These are phyloP conservation scores for Musca domestica DNA, from an alignment of 1,140 invertebrate species.

Conservation along the genomic window DNA sequence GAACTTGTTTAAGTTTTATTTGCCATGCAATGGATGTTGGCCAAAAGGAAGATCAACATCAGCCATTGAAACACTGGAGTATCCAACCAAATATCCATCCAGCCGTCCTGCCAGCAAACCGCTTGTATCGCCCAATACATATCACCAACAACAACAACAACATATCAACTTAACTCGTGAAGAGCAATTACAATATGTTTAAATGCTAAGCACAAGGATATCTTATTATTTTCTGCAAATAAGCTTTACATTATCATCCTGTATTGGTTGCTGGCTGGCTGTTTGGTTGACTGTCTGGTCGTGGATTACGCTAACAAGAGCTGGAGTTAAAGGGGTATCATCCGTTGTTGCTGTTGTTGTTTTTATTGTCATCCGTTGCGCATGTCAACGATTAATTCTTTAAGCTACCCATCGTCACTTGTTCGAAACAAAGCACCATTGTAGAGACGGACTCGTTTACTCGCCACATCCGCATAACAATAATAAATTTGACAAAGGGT, in stretches of 20 bases:
- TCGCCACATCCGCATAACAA: no score
- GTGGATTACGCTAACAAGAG: no score
- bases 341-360: background rate
- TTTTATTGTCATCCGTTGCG: constrained; percentile 12
- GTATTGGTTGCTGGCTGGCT: no score
- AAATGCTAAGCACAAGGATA: constrained; percentile 36
- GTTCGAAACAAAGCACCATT: constrained; percentile 6
- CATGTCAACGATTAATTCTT: constrained; percentile 24
- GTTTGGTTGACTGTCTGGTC: no score
- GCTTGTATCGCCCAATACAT: no score
- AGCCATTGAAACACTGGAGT: no score
- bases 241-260: background rate
- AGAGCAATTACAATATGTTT: constrained; percentile 53
- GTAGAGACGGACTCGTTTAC: background rate
- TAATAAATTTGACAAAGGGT: no score
- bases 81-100: no score
- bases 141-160: background rate
- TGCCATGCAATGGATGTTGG: background rate
- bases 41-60: background rate
- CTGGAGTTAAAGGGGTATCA: no score
- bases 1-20: constrained; percentile 5
- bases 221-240: constrained; percentile 16
- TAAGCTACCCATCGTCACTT: constrained; percentile 15
- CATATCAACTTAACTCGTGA: constrained; percentile 28
- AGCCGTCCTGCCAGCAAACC: no score